Conservation (phyloP, 2,797 vertebrate species). For the Pipistrellus nathusii region DNA sequence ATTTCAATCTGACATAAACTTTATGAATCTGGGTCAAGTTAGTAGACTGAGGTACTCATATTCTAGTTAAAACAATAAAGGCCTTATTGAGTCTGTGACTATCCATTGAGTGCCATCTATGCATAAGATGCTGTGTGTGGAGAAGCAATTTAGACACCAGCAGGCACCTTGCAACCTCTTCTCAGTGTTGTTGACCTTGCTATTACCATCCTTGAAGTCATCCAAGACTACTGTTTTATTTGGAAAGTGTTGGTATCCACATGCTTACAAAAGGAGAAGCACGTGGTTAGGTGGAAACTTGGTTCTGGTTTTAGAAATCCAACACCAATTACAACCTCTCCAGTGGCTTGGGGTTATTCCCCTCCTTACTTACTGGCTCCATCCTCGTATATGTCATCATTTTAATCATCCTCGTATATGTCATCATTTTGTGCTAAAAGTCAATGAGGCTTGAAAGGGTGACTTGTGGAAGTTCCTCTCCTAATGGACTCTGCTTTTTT, state of each 20-base stretch:
- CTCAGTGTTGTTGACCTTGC: neutral
- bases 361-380: neutral
- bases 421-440: constrained; percentile 71
- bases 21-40: neutral
- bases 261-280: neutral
- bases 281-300: neutral
- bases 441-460: constrained; percentile 67
- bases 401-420: constrained; percentile 49
- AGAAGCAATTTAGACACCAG: neutral
- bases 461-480: constrained; percentile 36
- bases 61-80: neutral
- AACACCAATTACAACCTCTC: neutral
- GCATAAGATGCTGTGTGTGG: neutral
- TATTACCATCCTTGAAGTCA: neutral
- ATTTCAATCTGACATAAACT: neutral
- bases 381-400: constrained; percentile 5
- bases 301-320: constrained; percentile 5
- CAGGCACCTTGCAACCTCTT: neutral
- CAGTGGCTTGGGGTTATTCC: neutral
- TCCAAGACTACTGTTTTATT: neutral
- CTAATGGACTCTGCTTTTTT: constrained; percentile 52
- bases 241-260: neutral
- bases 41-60: neutral
- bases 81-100: neutral
- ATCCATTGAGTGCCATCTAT: neutral